phyloP scores from a whole-genome alignment of 1,140 invertebrate genomes.

The Microplitis mediator region DNA sequence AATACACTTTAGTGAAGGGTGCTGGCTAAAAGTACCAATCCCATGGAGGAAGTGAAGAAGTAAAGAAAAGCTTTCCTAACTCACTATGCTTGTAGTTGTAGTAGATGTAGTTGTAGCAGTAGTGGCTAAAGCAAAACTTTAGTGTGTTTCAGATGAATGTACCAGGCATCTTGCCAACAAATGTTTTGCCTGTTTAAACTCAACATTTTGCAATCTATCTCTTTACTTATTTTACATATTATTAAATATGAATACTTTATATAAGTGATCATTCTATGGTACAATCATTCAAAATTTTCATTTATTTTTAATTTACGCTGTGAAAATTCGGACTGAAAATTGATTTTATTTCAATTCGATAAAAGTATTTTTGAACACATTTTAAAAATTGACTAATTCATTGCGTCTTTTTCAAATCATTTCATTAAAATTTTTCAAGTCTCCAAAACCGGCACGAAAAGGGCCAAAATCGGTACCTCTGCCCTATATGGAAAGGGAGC shows the following conservation, averaged over 20 bases:
- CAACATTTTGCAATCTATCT: slow-evolving; percentile 15
- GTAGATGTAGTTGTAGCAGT: no score
- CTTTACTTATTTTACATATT: neutral
- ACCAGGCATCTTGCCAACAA: slow-evolving; percentile 35
- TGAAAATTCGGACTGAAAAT: no score
- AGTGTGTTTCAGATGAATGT: neutral
- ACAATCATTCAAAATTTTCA: no score
- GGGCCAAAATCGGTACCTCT: no score
- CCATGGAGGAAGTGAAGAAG: neutral
- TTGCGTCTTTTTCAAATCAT: no score
- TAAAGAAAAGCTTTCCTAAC: slow-evolving; percentile 1
- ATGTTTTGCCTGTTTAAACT: slow-evolving; percentile 29
- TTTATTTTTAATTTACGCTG: no score
- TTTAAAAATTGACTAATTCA: no score
- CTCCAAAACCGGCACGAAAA: no score
- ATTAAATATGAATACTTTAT: neutral
- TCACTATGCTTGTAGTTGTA: neutral
- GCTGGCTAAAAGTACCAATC: neutral
- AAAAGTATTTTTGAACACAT: no score
- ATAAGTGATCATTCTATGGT: neutral
- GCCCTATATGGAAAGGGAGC: no score
- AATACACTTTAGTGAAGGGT: neutral
- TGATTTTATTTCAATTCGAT: no score
- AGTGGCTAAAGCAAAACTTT: neutral
- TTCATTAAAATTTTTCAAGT: no score